A percentile compares a stretch with the other conserved stretches of the same genome.
Evolutionary conservation across 1,140 invertebrate genomes (phyloP).

Genomic region (Asobara japonica): DNA sequence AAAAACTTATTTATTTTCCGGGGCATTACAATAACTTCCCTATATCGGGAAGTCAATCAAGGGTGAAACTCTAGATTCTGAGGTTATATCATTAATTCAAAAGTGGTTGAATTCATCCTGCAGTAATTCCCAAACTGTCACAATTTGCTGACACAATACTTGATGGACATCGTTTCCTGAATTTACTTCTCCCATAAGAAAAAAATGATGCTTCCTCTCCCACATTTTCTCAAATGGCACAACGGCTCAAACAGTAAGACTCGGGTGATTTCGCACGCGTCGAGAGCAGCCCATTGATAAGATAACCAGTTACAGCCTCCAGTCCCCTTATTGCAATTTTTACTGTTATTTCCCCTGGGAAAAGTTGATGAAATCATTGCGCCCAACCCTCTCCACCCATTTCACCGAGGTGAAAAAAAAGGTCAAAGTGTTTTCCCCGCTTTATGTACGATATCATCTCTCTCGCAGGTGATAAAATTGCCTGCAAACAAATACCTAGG

Average conservation of each 20-base stretch:
- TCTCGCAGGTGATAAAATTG: not conserved
- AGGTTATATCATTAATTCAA: too few relatives aligned
- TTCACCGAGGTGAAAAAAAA: not conserved
- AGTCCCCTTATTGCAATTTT: constrained; percentile 8
- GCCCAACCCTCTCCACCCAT: not conserved
- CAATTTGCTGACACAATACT: not conserved
- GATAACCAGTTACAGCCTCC: not conserved
- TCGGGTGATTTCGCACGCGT: not conserved
- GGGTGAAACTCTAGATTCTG: too few relatives aligned
- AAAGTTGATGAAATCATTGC: constrained; percentile 4
- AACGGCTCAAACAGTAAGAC: not conserved
- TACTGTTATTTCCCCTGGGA: not conserved
- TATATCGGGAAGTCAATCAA: too few relatives aligned
- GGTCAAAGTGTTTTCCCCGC: not conserved
- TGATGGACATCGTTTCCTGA: not conserved
- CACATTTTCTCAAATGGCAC: not conserved
- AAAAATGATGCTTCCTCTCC: not conserved
- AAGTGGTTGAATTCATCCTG: too few relatives aligned
- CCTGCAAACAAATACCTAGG: not conserved
- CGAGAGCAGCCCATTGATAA: not conserved
- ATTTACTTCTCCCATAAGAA: not conserved
- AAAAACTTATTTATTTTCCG: too few relatives aligned
- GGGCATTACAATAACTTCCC: too few relatives aligned
- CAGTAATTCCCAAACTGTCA: not conserved
- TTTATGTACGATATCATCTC: not conserved